Percentiles rank a stretch among this genome's conserved stretches.
Conservation (phyloP, 1,140 invertebrate species). For the Drosophila parvula region DNA sequence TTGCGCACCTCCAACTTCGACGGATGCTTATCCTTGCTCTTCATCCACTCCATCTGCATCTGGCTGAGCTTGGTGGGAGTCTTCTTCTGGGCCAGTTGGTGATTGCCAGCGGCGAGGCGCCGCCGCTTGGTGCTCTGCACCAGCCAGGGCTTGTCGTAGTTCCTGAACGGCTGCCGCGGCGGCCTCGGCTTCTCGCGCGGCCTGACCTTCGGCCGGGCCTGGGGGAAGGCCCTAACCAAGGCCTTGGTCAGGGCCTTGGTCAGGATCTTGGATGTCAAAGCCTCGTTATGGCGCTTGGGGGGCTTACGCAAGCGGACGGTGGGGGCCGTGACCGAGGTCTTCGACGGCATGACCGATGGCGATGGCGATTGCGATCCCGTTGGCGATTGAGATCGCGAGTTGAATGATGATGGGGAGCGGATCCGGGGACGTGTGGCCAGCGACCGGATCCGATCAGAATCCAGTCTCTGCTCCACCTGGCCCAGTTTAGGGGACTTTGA, state of each 20-base stretch:
- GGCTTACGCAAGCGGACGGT: neutral
- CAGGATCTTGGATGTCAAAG: neutral
- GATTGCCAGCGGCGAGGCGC: neutral
- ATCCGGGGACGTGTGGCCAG: neutral
- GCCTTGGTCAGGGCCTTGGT: constrained; percentile 1
- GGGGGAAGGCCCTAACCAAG: neutral
- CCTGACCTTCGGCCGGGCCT: neutral
- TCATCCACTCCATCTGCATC: too few relatives aligned
- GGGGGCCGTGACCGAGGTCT: neutral
- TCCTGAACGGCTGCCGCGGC: neutral
- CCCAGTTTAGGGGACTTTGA: neutral
- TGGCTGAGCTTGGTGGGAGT: too few relatives aligned
- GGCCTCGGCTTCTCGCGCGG: neutral
- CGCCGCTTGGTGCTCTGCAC: neutral
- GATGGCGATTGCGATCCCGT: neutral
- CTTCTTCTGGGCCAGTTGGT: too few relatives aligned
- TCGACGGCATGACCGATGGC: neutral
- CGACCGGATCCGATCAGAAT: too few relatives aligned
- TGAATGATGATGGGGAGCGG: neutral
- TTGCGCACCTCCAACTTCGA: neutral
- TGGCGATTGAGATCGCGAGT: neutral
- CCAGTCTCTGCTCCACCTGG: too few relatives aligned
- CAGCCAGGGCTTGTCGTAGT: constrained; percentile 38
- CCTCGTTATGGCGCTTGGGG: too few relatives aligned
- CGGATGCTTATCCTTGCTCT: neutral